These are phyloP conservation scores for Myotis lucifugus DNA, from an alignment of 2,113 vertebrate genomes.

Conservation along the genomic window DNA sequence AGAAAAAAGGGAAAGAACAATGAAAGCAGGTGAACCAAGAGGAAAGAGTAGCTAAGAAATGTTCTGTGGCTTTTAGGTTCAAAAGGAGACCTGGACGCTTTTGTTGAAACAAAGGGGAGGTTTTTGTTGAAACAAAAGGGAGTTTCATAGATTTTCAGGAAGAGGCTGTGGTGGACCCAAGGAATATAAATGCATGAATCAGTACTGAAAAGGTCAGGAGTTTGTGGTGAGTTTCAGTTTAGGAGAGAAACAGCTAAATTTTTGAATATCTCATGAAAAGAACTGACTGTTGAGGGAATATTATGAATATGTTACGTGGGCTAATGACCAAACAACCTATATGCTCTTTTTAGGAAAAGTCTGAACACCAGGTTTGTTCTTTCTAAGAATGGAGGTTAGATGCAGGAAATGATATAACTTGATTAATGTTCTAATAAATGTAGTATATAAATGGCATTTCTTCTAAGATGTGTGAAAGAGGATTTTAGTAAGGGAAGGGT, in stretches of 20 bases:
- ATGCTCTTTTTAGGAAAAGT: not conserved
- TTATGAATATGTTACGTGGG: not conserved
- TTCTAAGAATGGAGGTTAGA: not conserved
- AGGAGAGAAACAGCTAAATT: conserved; percentile 1
- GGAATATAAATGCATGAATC: not conserved
- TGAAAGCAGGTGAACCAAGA: not conserved
- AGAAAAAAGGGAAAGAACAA: not conserved
- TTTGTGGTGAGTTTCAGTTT: not conserved
- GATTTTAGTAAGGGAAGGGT: not conserved
- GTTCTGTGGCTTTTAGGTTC: not conserved
- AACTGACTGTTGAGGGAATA: not conserved
- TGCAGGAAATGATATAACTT: not conserved
- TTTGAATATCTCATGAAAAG: conserved; percentile 11
- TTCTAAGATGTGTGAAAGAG: not conserved
- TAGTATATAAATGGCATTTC: not conserved
- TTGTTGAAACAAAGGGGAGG: not conserved
- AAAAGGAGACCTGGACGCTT: not conserved
- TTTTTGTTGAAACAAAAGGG: not conserved
- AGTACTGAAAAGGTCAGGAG: not conserved
- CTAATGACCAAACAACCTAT: not conserved
- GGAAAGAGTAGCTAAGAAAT: not conserved
- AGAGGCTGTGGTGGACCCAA: not conserved
- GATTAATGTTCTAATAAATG: not conserved
- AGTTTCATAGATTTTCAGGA: not conserved
- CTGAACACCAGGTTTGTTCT: not conserved